Base-by-base conservation (phyloP, 2,113 vertebrate species). In the Dipodomys stephensi region DNA sequence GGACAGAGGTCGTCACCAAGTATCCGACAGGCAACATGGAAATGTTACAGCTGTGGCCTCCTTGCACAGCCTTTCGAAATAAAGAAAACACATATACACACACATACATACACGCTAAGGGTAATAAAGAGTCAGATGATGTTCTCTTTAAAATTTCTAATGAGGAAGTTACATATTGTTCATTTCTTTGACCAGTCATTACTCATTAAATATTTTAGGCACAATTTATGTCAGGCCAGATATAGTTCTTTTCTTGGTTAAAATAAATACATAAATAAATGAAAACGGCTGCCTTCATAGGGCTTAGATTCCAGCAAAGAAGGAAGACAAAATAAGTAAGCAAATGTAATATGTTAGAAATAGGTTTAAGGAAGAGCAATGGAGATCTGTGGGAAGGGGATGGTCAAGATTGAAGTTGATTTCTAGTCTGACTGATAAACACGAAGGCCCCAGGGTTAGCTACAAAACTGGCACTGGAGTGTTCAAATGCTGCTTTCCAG, bases 261-360 rank as follows among this genome's bases (percentile, higher is more conserved):
- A 53, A 20, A n/a, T 3, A 67, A 1, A 46, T 12, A 44, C 5
- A 73, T 6, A 25, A 60, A 9, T 1, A 6, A 9, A 53, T 53
- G 49, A 53, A 53, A 57, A 11, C 0, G 32, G 20, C 65, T 35
- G 60, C 22, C 74, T 49, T 35, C 12, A 13, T 13, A 60, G 64
- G 39, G 35, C 0, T 15, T 4, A 0, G 2, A 28, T 4, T 15
- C 49, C 49, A 44, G n/a, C 22, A 28, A 64, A 53, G 49, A 53
- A 53, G 77, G 72, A 60, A 22, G 20, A 68, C 18, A 67, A 28
- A 77, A 23, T 6, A 10, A 28, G 1, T 15, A 53, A 16, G 64
- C 1, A 5, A 69, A 9, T 6, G 32, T 2, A 13, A 16, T 0
- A 1, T 2, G 1, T 28, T 6, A 64, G 79, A 12, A 65, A 6